Evolutionary conservation across 2,888 invertebrate genomes (phyloP).

Genomic region (Hemithea aestivaria): DNA sequence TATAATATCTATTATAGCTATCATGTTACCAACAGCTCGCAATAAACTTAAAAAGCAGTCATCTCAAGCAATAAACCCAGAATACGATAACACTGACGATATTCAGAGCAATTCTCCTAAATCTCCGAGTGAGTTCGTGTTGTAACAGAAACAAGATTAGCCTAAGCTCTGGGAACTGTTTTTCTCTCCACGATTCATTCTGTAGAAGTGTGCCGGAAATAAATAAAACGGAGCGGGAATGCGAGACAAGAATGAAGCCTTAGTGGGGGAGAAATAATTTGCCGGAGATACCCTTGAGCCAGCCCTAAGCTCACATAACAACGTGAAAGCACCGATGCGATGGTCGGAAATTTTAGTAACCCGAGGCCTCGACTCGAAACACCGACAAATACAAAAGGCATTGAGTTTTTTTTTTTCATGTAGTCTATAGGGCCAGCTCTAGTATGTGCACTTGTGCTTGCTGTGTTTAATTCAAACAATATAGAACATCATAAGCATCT

Average conservation of each 20-base stretch:
- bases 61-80: constrained; percentile 15
- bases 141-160: constrained; percentile 52
- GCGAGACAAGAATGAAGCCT: constrained; percentile 40
- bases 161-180: constrained; percentile 57
- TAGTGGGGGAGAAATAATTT: constrained; percentile 37
- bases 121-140: constrained; percentile 54
- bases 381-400: constrained; percentile 13
- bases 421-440: no score
- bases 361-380: constrained; percentile 25
- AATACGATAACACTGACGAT: constrained; percentile 32
- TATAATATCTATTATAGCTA: no score
- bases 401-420: no score
- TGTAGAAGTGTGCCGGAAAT: constrained; percentile 45
- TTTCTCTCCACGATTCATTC: constrained; percentile 51
- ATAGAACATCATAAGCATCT: no score
- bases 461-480: no score
- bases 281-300: constrained; percentile 31
- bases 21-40: background rate
- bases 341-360: constrained; percentile 26
- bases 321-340: constrained; percentile 27
- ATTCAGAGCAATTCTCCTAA: constrained; percentile 44
- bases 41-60: no score
- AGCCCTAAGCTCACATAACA: constrained; percentile 29
- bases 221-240: constrained; percentile 44
- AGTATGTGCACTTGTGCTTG: no score